A percentile compares a stretch with the other conserved stretches of the same genome.
phyloP scores from a whole-genome alignment of 2,113 vertebrate species.

The Corythornis cristatus region DNA sequence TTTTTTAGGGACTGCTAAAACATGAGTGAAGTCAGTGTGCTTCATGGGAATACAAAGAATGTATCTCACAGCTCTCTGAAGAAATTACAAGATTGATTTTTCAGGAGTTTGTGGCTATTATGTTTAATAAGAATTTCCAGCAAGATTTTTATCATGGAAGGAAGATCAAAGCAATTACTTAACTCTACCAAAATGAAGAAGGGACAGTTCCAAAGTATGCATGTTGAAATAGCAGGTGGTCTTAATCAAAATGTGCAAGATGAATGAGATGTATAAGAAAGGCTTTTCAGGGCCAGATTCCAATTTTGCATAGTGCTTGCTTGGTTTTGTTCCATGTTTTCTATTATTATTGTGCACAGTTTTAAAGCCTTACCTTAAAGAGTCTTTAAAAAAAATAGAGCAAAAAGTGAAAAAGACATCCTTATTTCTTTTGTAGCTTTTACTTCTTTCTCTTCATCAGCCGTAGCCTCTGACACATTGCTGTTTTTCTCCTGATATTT shows the following conservation, averaged over 20 bases:
- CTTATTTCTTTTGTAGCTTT: neutral
- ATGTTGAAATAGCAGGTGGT: slow-evolving; percentile 4
- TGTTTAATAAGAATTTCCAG: neutral
- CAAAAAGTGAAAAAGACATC: neutral
- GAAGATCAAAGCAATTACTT: slow-evolving; percentile 36
- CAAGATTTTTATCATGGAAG: neutral
- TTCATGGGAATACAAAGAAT: neutral
- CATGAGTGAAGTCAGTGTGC: neutral
- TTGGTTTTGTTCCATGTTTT: slow-evolving; percentile 53
- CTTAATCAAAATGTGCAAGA: neutral
- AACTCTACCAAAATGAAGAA: neutral
- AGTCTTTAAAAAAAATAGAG: neutral
- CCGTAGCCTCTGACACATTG: neutral
- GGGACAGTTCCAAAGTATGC: neutral
- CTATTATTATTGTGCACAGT: neutral
- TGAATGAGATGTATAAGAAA: slow-evolving; percentile 15
- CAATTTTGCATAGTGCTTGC: slow-evolving; percentile 38
- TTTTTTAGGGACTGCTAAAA: neutral
- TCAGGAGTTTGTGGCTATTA: neutral
- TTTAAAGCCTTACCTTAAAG: neutral
- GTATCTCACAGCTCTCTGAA: neutral
- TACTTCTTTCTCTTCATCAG: neutral
- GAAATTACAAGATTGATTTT: slow-evolving; percentile 26
- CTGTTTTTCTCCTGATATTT: neutral
- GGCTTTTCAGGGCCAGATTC: slow-evolving; percentile 7